Base-by-base conservation (phyloP, 1,140 invertebrate genomes). In the Chironomus striatipennis region DNA sequence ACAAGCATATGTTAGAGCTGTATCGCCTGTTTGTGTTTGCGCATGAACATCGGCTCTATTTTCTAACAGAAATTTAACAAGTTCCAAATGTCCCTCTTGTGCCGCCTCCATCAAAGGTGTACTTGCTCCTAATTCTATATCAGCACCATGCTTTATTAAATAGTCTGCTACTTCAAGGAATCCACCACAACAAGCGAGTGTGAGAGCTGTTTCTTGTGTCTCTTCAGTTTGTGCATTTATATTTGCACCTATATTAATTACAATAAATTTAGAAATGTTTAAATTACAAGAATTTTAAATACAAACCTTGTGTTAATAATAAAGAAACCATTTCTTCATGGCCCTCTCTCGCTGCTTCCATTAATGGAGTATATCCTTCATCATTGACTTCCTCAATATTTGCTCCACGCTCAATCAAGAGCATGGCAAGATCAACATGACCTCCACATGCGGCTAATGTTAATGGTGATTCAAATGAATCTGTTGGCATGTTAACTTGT, bases 301-400 rank as follows among this genome's bases (percentile, higher is more conserved):
- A 21, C 43, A 57, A 82, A 91, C 91, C 95, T 86, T 97, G 94
- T 78, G 90, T 92, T 0, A 99, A 85, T 20, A 99, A 88, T 67
- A 98, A 85, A 43, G 95, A 94, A 10, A 99, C 97, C 94, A 99
- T 98, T 83, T 98, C 95, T 82, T 98, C 94, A 83, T 99, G 97
- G 20, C 98, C 98, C 85, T 99, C 98, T 15, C 98, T 86, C 0
- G 96, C 95, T 74, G 97, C 97, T 86, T 99, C 98, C 95, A 97
- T 98, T 57, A 99, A 84, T n/a, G 97, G 97, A 7, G 97, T 99
- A 83, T 99, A 99, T n/a, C 97, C 97, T 85, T 99, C 98, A 83
- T 99, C 97, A 84, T 99, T 99, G 34, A 94, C 97, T 85, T 99
- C 98, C 84, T 99, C 98, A 77, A 99, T 96, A 82, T 99, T 98